These are phyloP conservation scores for Clarias pachynema DNA, from an alignment of 2,797 vertebrate genomes.

Conservation along the genomic window DNA sequence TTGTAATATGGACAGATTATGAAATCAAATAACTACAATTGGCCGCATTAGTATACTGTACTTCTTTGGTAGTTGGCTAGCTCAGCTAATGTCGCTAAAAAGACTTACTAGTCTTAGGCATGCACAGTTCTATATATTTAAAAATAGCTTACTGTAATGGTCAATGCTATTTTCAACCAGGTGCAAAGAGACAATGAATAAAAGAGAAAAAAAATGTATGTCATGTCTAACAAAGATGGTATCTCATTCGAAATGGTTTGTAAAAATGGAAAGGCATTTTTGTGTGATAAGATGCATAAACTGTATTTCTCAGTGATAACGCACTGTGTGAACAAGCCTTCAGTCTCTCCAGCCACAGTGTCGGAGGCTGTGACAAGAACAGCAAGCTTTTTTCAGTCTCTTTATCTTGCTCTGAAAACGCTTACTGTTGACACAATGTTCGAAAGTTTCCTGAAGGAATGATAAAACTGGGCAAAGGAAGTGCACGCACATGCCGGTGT, in stretches of 20 bases:
- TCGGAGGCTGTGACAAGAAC: not conserved
- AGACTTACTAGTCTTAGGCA: not conserved
- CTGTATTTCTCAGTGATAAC: not conserved
- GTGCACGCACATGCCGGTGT: not conserved
- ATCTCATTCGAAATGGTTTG: not conserved
- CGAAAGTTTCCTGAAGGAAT: not conserved
- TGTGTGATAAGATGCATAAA: not conserved
- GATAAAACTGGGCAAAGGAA: conserved; percentile 4
- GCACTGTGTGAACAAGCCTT: not conserved
- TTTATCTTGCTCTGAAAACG: conserved; percentile 12
- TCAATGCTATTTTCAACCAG: not conserved
- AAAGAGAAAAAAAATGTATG: not conserved
- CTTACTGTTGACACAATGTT: conserved; percentile 10
- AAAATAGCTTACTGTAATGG: not conserved
- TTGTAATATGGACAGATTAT: not conserved
- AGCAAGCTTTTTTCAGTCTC: not conserved
- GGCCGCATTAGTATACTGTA: not conserved
- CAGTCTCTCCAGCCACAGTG: not conserved
- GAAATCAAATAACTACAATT: not conserved
- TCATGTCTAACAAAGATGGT: not conserved
- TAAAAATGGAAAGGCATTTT: conserved; percentile 7
- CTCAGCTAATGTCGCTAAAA: not conserved
- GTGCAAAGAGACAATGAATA: conserved; percentile 6
- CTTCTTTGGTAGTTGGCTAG: not conserved
- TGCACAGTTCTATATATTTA: not conserved